Conservation (phyloP, 92 coral and sea anemone species). For the Muricea muricata region DNA sequence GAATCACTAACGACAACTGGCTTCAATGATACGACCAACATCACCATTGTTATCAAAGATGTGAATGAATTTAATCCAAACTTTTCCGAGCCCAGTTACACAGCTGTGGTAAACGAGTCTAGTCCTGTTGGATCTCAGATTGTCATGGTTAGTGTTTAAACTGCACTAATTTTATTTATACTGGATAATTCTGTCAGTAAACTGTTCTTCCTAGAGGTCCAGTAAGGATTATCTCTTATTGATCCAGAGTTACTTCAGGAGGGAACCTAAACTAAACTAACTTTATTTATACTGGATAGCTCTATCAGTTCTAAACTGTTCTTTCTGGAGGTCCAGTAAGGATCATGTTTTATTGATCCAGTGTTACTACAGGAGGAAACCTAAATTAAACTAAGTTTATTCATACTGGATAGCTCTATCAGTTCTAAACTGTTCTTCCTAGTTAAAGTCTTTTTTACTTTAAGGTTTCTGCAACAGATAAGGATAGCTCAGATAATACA, state of each 20-base stretch:
- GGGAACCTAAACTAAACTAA: too few species aligned
- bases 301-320: not conserved
- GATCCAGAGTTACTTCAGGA: too few species aligned
- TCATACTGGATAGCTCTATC: not conserved
- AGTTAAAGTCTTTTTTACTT: too few species aligned
- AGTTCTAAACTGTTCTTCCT: not conserved
- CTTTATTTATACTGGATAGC: not conserved
- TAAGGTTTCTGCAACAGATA: conserved; percentile 31
- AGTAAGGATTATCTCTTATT: too few species aligned
- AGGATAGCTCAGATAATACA: conserved; percentile 3
- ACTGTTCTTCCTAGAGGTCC: too few species aligned
- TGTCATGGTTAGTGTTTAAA: conserved; percentile 63
- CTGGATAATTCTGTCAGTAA: too few species aligned
- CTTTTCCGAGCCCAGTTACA: conserved; percentile 73
- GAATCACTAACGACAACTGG: conserved; percentile 79
- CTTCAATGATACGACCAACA: conserved; percentile 66
- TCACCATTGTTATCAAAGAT: conserved; percentile 81
- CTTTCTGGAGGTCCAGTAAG: not conserved
- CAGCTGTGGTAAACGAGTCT: conserved; percentile 71
- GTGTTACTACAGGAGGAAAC: not conserved
- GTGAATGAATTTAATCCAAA: conserved; percentile 91
- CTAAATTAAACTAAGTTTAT: too few species aligned
- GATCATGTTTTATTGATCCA: not conserved
- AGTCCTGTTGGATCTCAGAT: conserved; percentile 73
- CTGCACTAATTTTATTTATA: not conserved